These are phyloP conservation scores for Drosophila ohnishii DNA, from an alignment of 1,140 invertebrate species.

Conservation along the genomic window DNA sequence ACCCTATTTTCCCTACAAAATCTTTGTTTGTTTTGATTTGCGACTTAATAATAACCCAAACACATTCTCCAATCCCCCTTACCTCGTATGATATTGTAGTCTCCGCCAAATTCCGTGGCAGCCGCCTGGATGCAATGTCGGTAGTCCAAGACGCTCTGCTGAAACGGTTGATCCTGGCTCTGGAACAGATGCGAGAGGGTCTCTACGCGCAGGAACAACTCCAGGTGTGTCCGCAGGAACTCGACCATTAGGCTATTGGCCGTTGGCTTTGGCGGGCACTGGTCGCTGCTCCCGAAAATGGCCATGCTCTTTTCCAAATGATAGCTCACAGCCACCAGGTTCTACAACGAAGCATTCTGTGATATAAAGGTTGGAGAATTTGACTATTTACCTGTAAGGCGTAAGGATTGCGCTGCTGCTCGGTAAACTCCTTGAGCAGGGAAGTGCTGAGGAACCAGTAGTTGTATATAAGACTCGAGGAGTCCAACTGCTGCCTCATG, in stretches of 20 bases:
- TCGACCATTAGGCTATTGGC: constrained; percentile 66
- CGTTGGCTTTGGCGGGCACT: constrained; percentile 5
- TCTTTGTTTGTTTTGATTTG: no score
- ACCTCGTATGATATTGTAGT: constrained; percentile 67
- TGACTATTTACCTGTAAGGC: constrained; percentile 39
- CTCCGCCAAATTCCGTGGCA: constrained; percentile 83
- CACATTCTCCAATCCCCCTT: background rate
- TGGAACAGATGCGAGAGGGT: constrained; percentile 95
- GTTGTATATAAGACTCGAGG: constrained; percentile 33
- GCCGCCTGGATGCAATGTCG: constrained; percentile 83
- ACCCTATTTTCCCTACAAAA: no score
- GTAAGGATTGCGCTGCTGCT: constrained; percentile 56
- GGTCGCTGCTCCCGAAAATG: constrained; percentile 23
- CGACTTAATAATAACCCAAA: background rate
- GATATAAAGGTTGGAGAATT: background rate
- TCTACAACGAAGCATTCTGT: constrained; percentile 21
- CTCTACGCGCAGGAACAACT: constrained; percentile 94
- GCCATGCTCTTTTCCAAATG: constrained; percentile 55
- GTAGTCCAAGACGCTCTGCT: constrained; percentile 77
- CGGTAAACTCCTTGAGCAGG: constrained; percentile 53
- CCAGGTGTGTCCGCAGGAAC: constrained; percentile 92
- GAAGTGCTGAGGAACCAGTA: constrained; percentile 34
- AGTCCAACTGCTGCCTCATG: constrained; percentile 42
- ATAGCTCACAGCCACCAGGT: constrained; percentile 45
- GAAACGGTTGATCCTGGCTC: constrained; percentile 84